Evolutionary conservation across 2,113 vertebrate species (phyloP), one percentile per base, ranked within the genome.

Genomic region (Leptobrachium ailaonicum): DNA sequence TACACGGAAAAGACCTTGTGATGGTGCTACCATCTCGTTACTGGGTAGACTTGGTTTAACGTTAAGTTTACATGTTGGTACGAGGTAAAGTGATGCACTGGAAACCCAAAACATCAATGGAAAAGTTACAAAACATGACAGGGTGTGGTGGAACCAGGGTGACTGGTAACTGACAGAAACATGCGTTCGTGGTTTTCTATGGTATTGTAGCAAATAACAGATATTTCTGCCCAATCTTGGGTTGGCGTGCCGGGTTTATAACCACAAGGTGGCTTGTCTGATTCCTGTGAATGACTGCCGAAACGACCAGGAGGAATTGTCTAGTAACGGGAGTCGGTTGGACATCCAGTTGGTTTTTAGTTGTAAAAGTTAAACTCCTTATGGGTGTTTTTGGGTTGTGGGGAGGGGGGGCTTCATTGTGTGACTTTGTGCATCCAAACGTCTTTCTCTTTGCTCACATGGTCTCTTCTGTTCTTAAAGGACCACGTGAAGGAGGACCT

Each of bases 401-500:
- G 67, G 64, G 82, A 66, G 71, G 54, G 77, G 67, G 64, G 82
- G 69, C 76, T 63, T 73, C 66, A 80, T 73, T n/a, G 9, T 47
- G 11, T 76, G 73, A 77, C 79, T 45, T 0, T 32, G 6, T 7
- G 14, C n/a, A 1, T 9, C 4, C 2, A 9, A 62, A 10, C 6
- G 10, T 11, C 2, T 12, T 0, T 42, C n/a, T 5, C 32, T 58
- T n/a, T 6, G 73, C n/a, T 69, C n/a, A 47, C 8, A 1, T 2
- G 2, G 8, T 62, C 8, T 43, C 62, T 50, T 80, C 66, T 80
- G 64, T 64, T 80, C 45, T 68, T 41, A 58, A 80, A 96, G 95
- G 94, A 86, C 94, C 92, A 68, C 88, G 94, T 89, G 95, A 96
- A 80, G 90, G 89, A 77, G 94, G 92, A 84, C 91, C 91, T 4